Evolutionary conservation across 2,888 invertebrate species (phyloP).

Genomic region (Augochlorella aurata): DNA sequence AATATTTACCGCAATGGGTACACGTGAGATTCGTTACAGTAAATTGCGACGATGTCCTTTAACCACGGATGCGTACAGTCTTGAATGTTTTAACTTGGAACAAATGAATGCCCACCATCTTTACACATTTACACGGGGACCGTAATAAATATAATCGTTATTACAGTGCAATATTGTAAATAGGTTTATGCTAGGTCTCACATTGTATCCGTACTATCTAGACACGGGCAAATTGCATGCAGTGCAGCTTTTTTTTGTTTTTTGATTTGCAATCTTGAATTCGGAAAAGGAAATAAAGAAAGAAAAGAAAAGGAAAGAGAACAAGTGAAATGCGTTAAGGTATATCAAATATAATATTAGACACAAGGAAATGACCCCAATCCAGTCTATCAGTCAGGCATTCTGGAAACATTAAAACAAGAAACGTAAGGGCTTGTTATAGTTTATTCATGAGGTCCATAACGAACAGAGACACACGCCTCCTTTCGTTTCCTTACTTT

Average conservation of each 20-base stretch:
- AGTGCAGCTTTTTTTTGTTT: constrained; percentile 22
- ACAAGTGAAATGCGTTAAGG: constrained; percentile 32
- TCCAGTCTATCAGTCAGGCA: constrained; percentile 56
- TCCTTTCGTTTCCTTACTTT: constrained; percentile 33
- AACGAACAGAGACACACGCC: constrained; percentile 18
- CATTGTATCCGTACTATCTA: constrained; percentile 1
- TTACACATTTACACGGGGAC: constrained; percentile 15
- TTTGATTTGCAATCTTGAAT: constrained; percentile 42
- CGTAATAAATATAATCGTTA: not conserved
- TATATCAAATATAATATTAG: constrained; percentile 49
- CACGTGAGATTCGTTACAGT: constrained; percentile 22
- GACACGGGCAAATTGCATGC: constrained; percentile 53
- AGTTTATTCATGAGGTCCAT: constrained; percentile 66
- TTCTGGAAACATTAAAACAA: constrained; percentile 71
- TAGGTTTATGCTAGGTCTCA: constrained; percentile 20
- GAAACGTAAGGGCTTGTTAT: constrained; percentile 56
- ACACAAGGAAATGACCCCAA: constrained; percentile 51
- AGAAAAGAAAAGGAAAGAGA: not conserved
- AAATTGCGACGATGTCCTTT: constrained; percentile 3
- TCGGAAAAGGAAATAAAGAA: constrained; percentile 23
- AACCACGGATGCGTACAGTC: constrained; percentile 15
- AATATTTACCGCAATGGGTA: constrained; percentile 22
- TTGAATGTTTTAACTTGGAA: constrained; percentile 5
- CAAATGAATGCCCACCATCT: constrained; percentile 5
- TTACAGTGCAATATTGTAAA: constrained; percentile 23